Evolutionary conservation across 2,888 invertebrate genomes (phyloP).

Genomic region (Cataglyphis livida): DNA sequence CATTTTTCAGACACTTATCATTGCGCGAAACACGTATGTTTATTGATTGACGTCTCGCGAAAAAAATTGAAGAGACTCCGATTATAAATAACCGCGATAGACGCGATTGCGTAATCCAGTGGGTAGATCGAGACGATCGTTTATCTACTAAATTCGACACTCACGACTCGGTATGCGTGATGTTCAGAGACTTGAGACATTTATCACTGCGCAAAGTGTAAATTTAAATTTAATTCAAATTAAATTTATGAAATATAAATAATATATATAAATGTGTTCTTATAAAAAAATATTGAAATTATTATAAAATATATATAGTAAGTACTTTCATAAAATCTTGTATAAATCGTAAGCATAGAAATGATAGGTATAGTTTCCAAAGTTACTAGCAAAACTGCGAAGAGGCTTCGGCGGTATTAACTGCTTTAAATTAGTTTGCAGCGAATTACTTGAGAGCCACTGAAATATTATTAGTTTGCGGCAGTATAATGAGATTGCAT

Average conservation of each 20-base stretch:
- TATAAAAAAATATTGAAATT: background rate
- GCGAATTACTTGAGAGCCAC: slow-evolving; percentile 59
- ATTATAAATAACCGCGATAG: too few relatives aligned
- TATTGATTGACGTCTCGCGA: too few relatives aligned
- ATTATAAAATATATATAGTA: background rate
- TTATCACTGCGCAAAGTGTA: too few relatives aligned
- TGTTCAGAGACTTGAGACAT: too few relatives aligned
- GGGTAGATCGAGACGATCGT: too few relatives aligned
- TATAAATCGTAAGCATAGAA: background rate
- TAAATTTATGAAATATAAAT: background rate
- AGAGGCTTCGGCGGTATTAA: slow-evolving; percentile 47
- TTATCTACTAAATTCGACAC: too few relatives aligned
- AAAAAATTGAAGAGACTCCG: too few relatives aligned
- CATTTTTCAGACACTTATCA: background rate
- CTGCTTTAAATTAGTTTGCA: slow-evolving; percentile 60
- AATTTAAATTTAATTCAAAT: too few relatives aligned
- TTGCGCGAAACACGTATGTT: background rate
- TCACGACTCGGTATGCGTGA: too few relatives aligned
- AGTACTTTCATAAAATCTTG: background rate
- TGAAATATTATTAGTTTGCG: slow-evolving; percentile 61
- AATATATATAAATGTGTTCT: background rate
- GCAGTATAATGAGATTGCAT: slow-evolving; percentile 59
- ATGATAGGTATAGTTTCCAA: background rate
- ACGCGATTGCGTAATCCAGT: too few relatives aligned
- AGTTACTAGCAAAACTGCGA: slow-evolving; percentile 25